Conservation (phyloP, 1,140 invertebrate species). For the Drosophila pseudoobscura region DNA sequence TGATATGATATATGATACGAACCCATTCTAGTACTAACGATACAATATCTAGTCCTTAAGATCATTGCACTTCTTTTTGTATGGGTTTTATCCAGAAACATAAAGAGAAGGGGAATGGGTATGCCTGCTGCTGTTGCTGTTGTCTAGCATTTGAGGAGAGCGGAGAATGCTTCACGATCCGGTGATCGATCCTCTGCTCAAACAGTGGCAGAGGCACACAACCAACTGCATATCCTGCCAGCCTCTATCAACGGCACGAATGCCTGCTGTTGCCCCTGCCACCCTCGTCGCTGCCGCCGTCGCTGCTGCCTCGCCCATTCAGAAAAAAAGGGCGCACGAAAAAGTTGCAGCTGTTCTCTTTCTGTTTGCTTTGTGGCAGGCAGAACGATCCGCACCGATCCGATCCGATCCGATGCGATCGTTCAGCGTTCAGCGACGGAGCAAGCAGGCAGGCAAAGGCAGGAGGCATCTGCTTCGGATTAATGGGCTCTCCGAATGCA, state of each 20-base stretch:
- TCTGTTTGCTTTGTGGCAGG: constrained; percentile 50
- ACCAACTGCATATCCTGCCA: constrained; percentile 68
- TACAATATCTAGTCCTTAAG: constrained; percentile 3
- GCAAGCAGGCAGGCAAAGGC: constrained; percentile 17
- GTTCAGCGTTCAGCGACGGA: constrained; percentile 11
- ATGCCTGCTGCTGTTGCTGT: constrained; percentile 13
- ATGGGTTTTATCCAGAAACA: constrained; percentile 13
- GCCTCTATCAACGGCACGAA: constrained; percentile 47
- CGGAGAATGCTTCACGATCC: constrained; percentile 7
- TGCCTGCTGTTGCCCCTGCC: constrained; percentile 16
- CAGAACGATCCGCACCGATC: constrained; percentile 12
- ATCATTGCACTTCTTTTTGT: constrained; percentile 60
- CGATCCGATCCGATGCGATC: constrained; percentile 17
- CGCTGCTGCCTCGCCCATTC: constrained; percentile 54
- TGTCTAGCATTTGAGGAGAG: constrained; percentile 21
- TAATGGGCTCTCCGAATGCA: constrained; percentile 21
- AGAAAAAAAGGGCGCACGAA: constrained; percentile 66
- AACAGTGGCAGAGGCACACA: constrained; percentile 11
- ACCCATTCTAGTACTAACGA: too few species aligned
- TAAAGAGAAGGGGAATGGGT: neutral
- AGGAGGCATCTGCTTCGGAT: constrained; percentile 47
- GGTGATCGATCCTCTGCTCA: constrained; percentile 7
- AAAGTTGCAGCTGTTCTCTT: constrained; percentile 70
- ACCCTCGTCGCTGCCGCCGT: constrained; percentile 35
- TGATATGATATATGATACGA: constrained; percentile 4